These are phyloP conservation scores for Myathropa florea DNA, from an alignment of 2,888 invertebrate genomes.

Conservation along the genomic window DNA sequence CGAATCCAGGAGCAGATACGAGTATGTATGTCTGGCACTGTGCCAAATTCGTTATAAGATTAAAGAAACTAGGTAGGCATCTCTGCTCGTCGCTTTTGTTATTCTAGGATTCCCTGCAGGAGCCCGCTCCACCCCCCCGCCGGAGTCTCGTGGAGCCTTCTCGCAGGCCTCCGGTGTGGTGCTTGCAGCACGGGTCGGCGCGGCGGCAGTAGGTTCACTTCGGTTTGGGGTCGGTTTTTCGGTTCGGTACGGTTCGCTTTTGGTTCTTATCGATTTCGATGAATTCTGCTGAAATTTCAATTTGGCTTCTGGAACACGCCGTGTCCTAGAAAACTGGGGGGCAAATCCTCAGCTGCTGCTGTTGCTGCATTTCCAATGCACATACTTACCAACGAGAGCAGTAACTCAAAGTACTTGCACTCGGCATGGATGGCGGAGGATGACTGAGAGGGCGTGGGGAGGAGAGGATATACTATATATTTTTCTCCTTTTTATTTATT, in stretches of 20 bases:
- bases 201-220: too few relatives aligned
- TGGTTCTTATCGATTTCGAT: slow-evolving; percentile 62
- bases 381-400: not conserved
- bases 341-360: slow-evolving; percentile 58
- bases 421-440: not conserved
- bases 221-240: slow-evolving; percentile 32
- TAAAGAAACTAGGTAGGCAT: slow-evolving; percentile 71
- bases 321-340: slow-evolving; percentile 64
- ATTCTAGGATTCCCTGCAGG: slow-evolving; percentile 43
- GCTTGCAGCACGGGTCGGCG: not conserved
- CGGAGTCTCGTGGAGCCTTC: not conserved
- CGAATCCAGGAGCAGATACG: slow-evolving; percentile 48
- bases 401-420: not conserved
- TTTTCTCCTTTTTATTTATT: slow-evolving; percentile 39
- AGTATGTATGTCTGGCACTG: slow-evolving; percentile 50
- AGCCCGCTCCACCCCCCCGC: not conserved
- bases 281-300: slow-evolving; percentile 70
- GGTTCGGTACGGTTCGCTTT: slow-evolving; percentile 17
- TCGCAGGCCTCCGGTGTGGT: not conserved
- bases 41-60: slow-evolving; percentile 71
- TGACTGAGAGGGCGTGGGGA: not conserved
- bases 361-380: not conserved
- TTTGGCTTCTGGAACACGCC: slow-evolving; percentile 65
- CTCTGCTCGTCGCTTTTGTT: slow-evolving; percentile 57
- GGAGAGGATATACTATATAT: not conserved